A percentile compares a stretch with the other conserved stretches of the same genome.
phyloP scores from a whole-genome alignment of 2,797 vertebrate genomes.

The Microtus obscurus region DNA sequence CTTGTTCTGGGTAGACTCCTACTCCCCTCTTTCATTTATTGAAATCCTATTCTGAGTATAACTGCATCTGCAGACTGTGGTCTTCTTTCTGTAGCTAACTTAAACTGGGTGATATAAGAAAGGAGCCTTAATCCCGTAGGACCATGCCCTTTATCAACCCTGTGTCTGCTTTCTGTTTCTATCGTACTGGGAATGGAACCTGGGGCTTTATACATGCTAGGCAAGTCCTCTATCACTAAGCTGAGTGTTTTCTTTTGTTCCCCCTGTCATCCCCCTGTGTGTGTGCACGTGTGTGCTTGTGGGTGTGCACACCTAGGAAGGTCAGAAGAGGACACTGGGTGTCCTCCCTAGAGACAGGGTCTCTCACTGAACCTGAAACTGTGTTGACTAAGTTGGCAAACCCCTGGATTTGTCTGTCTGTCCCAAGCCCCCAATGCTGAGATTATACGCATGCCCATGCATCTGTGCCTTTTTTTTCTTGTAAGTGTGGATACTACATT shows the following conservation, averaged over 20 bases:
- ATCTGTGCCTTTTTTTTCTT: background rate
- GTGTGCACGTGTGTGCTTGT: background rate
- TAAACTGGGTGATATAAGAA: background rate
- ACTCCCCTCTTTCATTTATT: background rate
- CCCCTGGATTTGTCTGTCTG: background rate
- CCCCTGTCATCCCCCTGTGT: fast-evolving
- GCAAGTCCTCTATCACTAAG: background rate
- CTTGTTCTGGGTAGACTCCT: background rate
- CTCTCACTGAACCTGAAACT: background rate
- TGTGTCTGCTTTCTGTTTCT: background rate
- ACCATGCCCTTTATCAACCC: background rate
- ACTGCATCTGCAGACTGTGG: background rate
- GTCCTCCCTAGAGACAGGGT: background rate
- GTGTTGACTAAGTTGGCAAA: background rate
- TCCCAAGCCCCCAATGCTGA: background rate
- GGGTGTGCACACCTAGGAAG: background rate
- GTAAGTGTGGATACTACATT: background rate
- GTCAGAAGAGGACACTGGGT: background rate
- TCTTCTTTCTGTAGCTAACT: background rate
- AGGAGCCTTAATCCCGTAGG: background rate
- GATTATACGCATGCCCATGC: background rate
- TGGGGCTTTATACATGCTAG: background rate
- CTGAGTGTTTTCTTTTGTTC: background rate
- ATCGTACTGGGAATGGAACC: background rate
- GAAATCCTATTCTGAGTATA: background rate